A percentile compares a stretch with the other conserved stretches of the same genome.
These are phyloP conservation scores for Lethenteron reissneri DNA, from an alignment of 2,113 vertebrate genomes.

Conservation along the genomic window DNA sequence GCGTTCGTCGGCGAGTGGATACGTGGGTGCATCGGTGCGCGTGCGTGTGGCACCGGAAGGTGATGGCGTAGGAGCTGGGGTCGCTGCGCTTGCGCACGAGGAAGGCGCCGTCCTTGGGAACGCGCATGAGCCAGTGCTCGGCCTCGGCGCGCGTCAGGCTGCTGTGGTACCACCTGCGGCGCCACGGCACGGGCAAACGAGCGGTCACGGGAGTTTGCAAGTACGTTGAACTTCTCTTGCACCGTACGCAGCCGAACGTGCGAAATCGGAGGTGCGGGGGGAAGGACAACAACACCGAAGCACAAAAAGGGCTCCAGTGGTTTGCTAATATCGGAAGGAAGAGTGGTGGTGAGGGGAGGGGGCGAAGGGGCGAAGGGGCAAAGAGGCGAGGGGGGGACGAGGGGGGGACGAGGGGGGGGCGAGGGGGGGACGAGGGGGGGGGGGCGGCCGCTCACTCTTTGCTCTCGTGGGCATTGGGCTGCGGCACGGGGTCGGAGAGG, in stretches of 20 bases:
- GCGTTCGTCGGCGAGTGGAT: neutral
- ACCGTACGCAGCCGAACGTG: no score
- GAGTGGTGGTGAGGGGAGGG: fast-evolving
- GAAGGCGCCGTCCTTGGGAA: slow-evolving; percentile 1
- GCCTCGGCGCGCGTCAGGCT: slow-evolving; percentile 2
- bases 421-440: fast-evolving
- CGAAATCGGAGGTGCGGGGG: no score
- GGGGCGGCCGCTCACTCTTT: slow-evolving; percentile 30
- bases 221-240: no score
- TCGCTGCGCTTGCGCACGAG: neutral
- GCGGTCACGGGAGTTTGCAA: no score
- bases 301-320: neutral
- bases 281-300: no score
- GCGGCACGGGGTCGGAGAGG: slow-evolving; percentile 40
- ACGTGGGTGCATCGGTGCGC: neutral
- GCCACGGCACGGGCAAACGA: neutral
- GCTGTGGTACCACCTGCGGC: slow-evolving; percentile 2
- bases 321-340: no score
- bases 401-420: neutral
- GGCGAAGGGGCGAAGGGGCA: neutral
- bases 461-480: slow-evolving; percentile 56
- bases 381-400: neutral
- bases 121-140: slow-evolving; percentile 4
- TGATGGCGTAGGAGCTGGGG: neutral
- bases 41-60: neutral